Conservation (phyloP, 2,113 vertebrate genomes). For the Sardina pilchardus region DNA sequence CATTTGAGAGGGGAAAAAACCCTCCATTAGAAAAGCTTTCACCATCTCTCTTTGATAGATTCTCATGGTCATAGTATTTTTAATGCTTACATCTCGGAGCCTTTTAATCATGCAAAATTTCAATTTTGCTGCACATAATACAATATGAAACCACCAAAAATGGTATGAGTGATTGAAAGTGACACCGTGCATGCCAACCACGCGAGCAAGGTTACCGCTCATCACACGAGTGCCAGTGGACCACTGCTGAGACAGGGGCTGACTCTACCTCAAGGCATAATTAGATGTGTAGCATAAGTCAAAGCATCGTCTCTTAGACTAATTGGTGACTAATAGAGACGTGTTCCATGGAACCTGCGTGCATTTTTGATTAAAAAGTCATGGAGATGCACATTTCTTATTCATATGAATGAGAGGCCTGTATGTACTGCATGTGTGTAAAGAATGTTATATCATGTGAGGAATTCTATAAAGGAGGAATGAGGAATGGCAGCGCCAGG, state of each 20-base stretch:
- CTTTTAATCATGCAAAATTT: not conserved
- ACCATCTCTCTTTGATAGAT: not conserved
- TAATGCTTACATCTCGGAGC: not conserved
- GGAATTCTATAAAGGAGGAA: not conserved
- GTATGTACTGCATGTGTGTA: not conserved
- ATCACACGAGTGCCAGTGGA: not conserved
- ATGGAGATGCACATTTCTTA: not conserved
- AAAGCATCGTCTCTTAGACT: not conserved
- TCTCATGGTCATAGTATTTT: not conserved
- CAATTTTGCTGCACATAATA: constrained; percentile 7
- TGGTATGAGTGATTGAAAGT: not conserved
- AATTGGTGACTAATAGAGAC: constrained; percentile 2
- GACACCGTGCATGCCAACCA: not conserved
- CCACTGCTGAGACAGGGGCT: not conserved
- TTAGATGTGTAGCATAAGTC: constrained; percentile 10
- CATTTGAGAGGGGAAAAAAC: constrained; percentile 16
- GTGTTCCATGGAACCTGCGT: not conserved
- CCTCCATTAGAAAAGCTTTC: constrained; percentile 42
- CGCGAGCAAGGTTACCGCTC: not conserved
- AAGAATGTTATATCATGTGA: not conserved
- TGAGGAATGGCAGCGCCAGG: not conserved
- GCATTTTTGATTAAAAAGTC: not conserved
- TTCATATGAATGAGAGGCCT: not conserved
- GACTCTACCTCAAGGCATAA: not conserved
- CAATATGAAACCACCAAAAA: not conserved